Base-by-base conservation (phyloP, 2,888 invertebrate species). In the Zaprionus obscuricornis region DNA sequence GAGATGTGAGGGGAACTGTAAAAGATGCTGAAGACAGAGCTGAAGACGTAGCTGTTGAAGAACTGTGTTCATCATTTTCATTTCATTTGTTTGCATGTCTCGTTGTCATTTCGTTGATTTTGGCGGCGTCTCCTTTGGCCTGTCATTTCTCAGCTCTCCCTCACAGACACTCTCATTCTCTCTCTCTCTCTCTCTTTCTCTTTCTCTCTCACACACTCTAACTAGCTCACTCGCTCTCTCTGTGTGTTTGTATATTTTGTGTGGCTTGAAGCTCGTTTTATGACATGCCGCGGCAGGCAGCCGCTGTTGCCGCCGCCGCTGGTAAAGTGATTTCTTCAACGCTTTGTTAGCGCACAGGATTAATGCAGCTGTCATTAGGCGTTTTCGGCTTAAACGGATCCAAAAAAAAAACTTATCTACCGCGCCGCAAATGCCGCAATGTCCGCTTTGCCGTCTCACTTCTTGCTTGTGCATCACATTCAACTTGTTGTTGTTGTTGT, bases 321-420 rank as follows among this genome's bases (percentile, higher is more conserved):
- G 86, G 87, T 87, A 88, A 88, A 87, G 88, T 87, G 88, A 88
- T 88, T 88, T 88, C 87, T 85, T 86, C 87, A 87, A 88, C 87
- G 88, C 87, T 86, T 87, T 85, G 88, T 88, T 88, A 88, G 77
- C 85, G 78, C 83, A 74, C 64, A 78, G 87, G 81, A 87, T 87
- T 87, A 76, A 88, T 87, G 86, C 74, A 70, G 66, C 68, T 74
- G 81, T 85, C 85, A 87, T 88, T 88, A 85, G 74, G 69, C 73
- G 79, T 74, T 72, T 81, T 78, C 68, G 74, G 72, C 68, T 76
- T 76, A 85, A 74, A 68, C 71, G 76, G 70, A 67, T 70, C 73
- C 51, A 60, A 60, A 29, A 34, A 24, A 34, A 33, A 17, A 39
- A 14, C 29, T 20, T 52, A 11, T 49, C 40, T 24, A 13, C 42